These are phyloP conservation scores for Lepus oiostolus DNA, from an alignment of 2,797 vertebrate species.

Conservation along the genomic window DNA sequence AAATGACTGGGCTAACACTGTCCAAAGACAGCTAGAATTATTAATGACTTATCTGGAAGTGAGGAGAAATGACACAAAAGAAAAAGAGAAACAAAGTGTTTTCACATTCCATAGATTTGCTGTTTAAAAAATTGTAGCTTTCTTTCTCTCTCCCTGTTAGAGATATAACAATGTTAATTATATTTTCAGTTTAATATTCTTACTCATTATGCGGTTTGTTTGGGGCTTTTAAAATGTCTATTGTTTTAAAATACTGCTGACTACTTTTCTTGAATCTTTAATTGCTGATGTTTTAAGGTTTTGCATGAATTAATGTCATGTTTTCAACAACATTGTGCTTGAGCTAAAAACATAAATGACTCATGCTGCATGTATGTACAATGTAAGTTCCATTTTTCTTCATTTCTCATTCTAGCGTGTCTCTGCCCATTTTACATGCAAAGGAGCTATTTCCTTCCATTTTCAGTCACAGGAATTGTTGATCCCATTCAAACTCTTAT, in stretches of 20 bases:
- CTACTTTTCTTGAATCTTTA: not conserved
- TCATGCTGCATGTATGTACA: not conserved
- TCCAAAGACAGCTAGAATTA: constrained; percentile 20
- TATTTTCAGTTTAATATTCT: constrained; percentile 11
- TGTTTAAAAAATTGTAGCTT: not conserved
- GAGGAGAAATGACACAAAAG: not conserved
- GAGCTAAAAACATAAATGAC: constrained; percentile 38
- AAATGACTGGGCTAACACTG: not conserved
- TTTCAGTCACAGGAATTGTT: not conserved
- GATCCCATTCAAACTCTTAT: constrained; percentile 28
- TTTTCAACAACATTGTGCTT: not conserved
- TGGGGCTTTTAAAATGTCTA: constrained; percentile 6
- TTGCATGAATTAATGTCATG: not conserved
- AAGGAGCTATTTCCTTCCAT: not conserved
- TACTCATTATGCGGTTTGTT: constrained; percentile 14
- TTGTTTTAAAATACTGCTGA: constrained; percentile 1
- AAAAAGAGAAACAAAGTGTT: not conserved
- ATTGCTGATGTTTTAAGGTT: constrained; percentile 12
- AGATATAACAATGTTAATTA: not conserved
- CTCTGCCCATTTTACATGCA: not conserved
- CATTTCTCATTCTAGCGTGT: not conserved
- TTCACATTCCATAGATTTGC: not conserved
- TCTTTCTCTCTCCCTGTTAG: not conserved
- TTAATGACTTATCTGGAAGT: not conserved
- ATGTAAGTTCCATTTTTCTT: not conserved